These are phyloP conservation scores for Porites australiensis DNA, from an alignment of 64 coral and sea anemone genomes.

Conservation along the genomic window DNA sequence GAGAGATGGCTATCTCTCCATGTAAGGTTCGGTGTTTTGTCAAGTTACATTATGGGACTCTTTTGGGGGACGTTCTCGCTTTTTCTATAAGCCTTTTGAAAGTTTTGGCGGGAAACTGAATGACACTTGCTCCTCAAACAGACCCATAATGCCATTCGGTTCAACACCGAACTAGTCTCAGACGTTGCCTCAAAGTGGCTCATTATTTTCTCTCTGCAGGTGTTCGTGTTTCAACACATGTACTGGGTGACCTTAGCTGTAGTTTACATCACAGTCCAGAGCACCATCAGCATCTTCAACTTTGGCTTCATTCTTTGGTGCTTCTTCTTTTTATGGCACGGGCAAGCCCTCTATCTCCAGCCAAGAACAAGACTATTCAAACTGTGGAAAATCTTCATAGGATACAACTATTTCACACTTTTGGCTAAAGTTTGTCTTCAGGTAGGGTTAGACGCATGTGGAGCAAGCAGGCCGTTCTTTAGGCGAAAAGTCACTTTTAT, in stretches of 20 bases:
- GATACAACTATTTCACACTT: conserved; percentile 95
- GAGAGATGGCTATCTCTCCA: no score
- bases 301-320: conserved; percentile 98
- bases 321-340: conserved; percentile 99
- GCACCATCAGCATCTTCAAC: conserved; percentile 98
- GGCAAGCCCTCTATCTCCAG: conserved; percentile 95
- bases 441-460: conserved; percentile 29
- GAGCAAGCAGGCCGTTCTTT: neutral
- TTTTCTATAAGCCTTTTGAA: no score
- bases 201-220: conserved; percentile 44
- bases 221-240: conserved; percentile 93
- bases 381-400: conserved; percentile 96
- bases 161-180: no score
- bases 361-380: conserved; percentile 84
- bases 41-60: no score
- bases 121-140: no score
- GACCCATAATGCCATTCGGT: no score
- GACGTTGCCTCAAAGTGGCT: no score
- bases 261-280: conserved; percentile 99
- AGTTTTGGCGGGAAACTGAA: no score
- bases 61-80: no score
- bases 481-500: no score
- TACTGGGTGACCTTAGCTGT: conserved; percentile 98
- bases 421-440: conserved; percentile 98
- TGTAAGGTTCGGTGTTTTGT: no score